A percentile compares a stretch with the other conserved stretches of the same genome.
Conservation (phyloP, 1,140 invertebrate genomes). For the Neodiprion virginianus region DNA sequence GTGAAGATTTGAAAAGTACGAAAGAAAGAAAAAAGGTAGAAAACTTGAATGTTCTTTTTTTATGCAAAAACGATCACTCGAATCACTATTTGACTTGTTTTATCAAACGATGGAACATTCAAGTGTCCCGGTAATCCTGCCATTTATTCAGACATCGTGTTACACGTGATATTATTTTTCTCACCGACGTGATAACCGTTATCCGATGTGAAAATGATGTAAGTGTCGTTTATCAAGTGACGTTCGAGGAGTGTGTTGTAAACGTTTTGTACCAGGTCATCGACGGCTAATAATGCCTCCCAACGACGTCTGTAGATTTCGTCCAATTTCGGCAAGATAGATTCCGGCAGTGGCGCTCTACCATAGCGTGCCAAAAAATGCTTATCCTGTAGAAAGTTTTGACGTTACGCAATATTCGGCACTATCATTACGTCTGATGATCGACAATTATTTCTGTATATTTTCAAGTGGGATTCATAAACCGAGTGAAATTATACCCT, state of each 20-base stretch:
- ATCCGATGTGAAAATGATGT: constrained; percentile 85
- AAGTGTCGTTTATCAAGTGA: constrained; percentile 74
- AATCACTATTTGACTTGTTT: too few species aligned
- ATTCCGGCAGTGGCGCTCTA: constrained; percentile 67
- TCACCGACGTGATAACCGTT: constrained; percentile 89
- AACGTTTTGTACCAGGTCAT: constrained; percentile 79
- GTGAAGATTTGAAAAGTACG: too few species aligned
- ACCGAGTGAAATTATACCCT: constrained; percentile 45
- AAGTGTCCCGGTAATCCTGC: too few species aligned
- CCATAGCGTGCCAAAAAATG: constrained; percentile 80
- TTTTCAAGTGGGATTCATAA: not conserved
- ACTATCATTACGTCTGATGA: not conserved
- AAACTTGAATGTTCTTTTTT: too few species aligned
- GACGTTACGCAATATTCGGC: not conserved
- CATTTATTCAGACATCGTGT: too few species aligned
- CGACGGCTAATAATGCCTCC: constrained; percentile 83
- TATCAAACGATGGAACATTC: too few species aligned
- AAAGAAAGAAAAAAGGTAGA: too few species aligned
- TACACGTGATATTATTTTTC: not conserved
- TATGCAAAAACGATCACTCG: too few species aligned
- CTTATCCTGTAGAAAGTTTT: constrained; percentile 66
- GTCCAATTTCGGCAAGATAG: constrained; percentile 69
- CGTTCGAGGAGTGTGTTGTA: constrained; percentile 64
- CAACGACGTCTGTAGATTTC: constrained; percentile 73
- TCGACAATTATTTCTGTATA: not conserved